Percentiles rank a stretch among this genome's conserved stretches.
These are phyloP conservation scores for Rugalucina vietnamica DNA, from an alignment of 2,888 invertebrate species.

Conservation along the genomic window DNA sequence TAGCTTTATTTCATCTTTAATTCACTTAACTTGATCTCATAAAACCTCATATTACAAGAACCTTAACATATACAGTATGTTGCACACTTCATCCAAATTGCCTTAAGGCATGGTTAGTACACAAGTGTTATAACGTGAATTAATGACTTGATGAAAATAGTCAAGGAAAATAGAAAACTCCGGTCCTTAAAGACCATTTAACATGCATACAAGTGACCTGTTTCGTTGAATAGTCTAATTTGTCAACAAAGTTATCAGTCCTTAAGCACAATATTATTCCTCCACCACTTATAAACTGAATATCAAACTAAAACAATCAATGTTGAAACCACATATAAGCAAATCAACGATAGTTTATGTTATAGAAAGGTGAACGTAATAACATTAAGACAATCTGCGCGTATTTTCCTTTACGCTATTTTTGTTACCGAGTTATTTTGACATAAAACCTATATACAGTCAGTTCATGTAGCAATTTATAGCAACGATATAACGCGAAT, in stretches of 20 bases:
- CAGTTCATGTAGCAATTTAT: neutral
- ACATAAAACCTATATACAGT: neutral
- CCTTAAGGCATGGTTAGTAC: neutral
- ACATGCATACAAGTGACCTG: neutral
- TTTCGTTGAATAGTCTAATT: neutral
- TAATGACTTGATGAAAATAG: neutral
- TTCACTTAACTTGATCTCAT: too few relatives aligned
- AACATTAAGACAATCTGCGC: neutral
- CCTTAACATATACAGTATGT: neutral
- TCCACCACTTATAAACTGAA: too few relatives aligned
- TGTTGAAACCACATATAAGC: neutral
- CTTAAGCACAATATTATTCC: neutral
- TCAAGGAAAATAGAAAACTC: neutral
- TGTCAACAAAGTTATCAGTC: neutral
- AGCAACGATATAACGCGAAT: too few relatives aligned
- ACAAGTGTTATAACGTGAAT: neutral
- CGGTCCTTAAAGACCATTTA: neutral
- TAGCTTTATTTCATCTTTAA: neutral
- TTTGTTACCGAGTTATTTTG: conserved; percentile 1
- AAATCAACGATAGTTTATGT: neutral
- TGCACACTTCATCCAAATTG: neutral
- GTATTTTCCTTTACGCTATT: neutral
- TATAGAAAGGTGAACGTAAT: neutral
- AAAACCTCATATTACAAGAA: neutral
- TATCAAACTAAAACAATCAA: neutral